phyloP scores from a whole-genome alignment of 1,140 invertebrate species.

The Euglossa dilemma region DNA sequence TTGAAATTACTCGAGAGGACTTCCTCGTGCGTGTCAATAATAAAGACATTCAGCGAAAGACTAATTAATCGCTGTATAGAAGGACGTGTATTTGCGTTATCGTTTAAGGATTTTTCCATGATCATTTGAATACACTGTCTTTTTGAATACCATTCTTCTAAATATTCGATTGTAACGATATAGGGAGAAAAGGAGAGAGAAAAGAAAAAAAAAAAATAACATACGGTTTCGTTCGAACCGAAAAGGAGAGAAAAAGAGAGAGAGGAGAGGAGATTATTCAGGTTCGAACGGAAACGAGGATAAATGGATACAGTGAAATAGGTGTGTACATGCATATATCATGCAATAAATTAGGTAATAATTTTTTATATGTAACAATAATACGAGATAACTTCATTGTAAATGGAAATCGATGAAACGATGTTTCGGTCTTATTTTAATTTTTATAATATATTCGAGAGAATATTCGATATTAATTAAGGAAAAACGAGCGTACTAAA shows the following conservation, averaged over 20 bases:
- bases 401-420: slow-evolving; percentile 13
- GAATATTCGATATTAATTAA: slow-evolving; percentile 41
- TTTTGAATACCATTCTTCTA: neutral
- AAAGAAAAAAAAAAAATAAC: too few relatives aligned
- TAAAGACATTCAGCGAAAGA: slow-evolving; percentile 3
- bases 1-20: neutral
- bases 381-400: slow-evolving; percentile 20
- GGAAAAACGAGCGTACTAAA: slow-evolving; percentile 40
- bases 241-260: too few relatives aligned
- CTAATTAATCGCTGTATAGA: too few relatives aligned
- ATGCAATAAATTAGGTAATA: slow-evolving; percentile 49
- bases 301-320: neutral
- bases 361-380: slow-evolving; percentile 47
- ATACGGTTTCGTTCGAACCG: neutral
- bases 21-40: slow-evolving; percentile 22
- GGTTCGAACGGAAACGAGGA: neutral
- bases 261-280: neutral
- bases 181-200: neutral
- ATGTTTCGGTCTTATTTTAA: slow-evolving; percentile 34
- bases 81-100: neutral
- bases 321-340: slow-evolving; percentile 41
- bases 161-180: neutral
- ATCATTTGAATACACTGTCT: neutral
- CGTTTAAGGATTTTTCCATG: slow-evolving; percentile 8
- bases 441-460: slow-evolving; percentile 39